Conservation (phyloP, 1,140 invertebrate species). For the Seison nebaliae region DNA sequence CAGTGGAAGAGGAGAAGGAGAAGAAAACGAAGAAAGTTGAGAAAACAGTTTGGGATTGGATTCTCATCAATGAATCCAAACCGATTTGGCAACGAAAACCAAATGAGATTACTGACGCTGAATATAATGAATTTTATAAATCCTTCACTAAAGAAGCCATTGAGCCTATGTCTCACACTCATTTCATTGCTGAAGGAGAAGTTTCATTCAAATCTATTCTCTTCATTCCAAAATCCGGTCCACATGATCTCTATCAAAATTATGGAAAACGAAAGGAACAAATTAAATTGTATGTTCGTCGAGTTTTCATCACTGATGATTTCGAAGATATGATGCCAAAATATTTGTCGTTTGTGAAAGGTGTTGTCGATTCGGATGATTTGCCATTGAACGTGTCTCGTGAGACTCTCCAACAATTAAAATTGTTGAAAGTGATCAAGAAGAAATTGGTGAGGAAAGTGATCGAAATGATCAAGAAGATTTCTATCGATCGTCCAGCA, state of each 20-base stretch:
- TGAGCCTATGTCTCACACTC: constrained; percentile 57
- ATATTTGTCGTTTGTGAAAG: constrained; percentile 70
- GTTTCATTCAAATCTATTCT: constrained; percentile 87
- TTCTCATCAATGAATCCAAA: constrained; percentile 73
- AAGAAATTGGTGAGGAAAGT: constrained; percentile 92
- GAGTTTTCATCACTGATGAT: constrained; percentile 96
- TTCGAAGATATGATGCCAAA: constrained; percentile 98
- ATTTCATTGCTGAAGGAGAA: constrained; percentile 91
- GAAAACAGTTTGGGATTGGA: constrained; percentile 95
- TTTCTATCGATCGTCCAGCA: constrained; percentile 57
- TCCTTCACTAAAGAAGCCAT: constrained; percentile 64
- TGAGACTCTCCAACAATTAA: constrained; percentile 82
- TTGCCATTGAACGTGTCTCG: constrained; percentile 86
- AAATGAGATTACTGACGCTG: constrained; percentile 49
- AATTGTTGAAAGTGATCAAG: constrained; percentile 91
- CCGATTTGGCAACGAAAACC: constrained; percentile 57
- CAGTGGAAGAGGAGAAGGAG: constrained; percentile 36
- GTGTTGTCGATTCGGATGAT: constrained; percentile 92
- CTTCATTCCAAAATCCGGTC: constrained; percentile 61
- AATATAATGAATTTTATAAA: constrained; percentile 81
- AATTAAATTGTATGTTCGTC: constrained; percentile 52
- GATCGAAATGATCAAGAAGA: constrained; percentile 89
- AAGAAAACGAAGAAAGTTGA: constrained; percentile 37
- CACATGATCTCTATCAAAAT: constrained; percentile 60
- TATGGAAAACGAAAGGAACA: constrained; percentile 5